Evolutionary conservation across 2,113 vertebrate genomes (phyloP), one percentile per base, ranked within the genome.

Genomic region (Heterochromis multidens): DNA sequence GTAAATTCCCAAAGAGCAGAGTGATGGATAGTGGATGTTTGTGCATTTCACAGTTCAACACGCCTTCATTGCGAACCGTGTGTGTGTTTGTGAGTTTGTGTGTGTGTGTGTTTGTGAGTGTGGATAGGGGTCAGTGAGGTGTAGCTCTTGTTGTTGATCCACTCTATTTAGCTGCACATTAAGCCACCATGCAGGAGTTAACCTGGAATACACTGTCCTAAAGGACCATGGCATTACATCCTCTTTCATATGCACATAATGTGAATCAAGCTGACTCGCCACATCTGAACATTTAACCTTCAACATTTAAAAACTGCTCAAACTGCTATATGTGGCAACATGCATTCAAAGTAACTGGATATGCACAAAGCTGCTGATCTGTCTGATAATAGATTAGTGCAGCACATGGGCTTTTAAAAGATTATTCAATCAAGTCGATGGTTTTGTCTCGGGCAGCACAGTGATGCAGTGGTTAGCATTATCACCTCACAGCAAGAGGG

Each of bases 41-140:
- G 81, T 60, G 9, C 21, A 54, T 84, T 78, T 84, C 80, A 89
- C 78, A 84, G 57, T 67, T 60, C 40, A 83, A 54, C 37, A 37
- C 54, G 13, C 19, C 56, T 70, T 59, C 62, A 56, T 11, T 46
- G 31, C 40, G 23, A 49, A 76, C 74, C 7, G 4, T 33, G 3
- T 29, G 21, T 79, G 25, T 16, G 2, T 16, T 14, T 4, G 29
- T 3, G 14, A 1, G 7, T 1, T 1, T 31, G 59, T 43, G 62
- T 1, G 6, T 3, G 33, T 5, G 35, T 4, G 31, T 1, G 31
- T 23, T 3, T 11, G 17, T n/a, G 19, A 10, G 17, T n/a, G 52
- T 57, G n/a, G 56, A 57, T 23, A 1, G 27, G 62, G 37, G 58
- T 80, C 52, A 80, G 49, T 37, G 63, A 79, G 31, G 43, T 43